Evolutionary conservation across 2,888 invertebrate species (phyloP).

Genomic region (Gonocerus acuteangulatus): DNA sequence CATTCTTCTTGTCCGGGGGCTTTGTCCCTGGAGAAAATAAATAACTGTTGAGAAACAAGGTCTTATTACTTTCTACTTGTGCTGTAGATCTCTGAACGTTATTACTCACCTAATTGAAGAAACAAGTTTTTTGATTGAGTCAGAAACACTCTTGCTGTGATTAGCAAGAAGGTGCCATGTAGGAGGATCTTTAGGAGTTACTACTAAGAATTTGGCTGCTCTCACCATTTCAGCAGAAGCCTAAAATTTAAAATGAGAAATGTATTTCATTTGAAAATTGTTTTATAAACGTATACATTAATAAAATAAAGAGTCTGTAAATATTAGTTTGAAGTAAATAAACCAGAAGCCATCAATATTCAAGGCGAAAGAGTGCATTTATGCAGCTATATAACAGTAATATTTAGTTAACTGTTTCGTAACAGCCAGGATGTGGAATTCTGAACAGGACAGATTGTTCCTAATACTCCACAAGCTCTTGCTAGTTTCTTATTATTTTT

Average conservation of each 20-base stretch:
- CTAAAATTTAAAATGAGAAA: not conserved
- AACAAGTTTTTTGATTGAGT: conserved; percentile 90
- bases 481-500: no score
- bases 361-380: no score
- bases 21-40: conserved; percentile 68
- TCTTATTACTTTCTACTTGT: conserved; percentile 83
- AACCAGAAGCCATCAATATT: no score
- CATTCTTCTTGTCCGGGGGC: conserved; percentile 96
- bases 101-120: conserved; percentile 69
- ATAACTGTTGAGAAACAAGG: no score
- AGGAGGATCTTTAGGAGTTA: conserved; percentile 81
- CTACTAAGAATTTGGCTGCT: conserved; percentile 80
- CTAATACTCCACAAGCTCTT: no score
- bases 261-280: no score
- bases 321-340: no score
- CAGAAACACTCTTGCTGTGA: conserved; percentile 91
- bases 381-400: no score
- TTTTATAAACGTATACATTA: not conserved
- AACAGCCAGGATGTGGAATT: no score
- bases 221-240: conserved; percentile 85
- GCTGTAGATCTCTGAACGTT: conserved; percentile 78
- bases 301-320: not conserved
- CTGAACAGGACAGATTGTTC: no score
- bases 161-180: conserved; percentile 91
- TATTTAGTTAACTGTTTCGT: no score